Evolutionary conservation across 1,140 invertebrate genomes (phyloP).

Genomic region (Ceratosolen solmsi): DNA sequence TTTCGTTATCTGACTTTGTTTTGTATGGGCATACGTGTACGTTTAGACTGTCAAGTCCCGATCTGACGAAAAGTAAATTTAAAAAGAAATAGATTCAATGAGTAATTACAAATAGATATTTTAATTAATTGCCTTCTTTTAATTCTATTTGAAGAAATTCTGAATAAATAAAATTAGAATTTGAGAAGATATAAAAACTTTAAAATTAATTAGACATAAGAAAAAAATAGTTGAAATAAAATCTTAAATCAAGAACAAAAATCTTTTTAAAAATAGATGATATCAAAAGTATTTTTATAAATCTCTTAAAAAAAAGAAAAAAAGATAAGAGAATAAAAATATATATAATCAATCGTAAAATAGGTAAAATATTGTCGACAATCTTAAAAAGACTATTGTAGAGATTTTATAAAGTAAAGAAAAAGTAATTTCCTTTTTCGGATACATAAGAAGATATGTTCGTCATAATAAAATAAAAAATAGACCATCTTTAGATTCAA

Average conservation of each 20-base stretch:
- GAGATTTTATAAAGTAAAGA: neutral
- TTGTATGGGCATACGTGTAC: constrained; percentile 8
- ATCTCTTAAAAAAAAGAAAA: neutral
- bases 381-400: neutral
- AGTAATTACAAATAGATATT: neutral
- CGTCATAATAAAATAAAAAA: too few species aligned
- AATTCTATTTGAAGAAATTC: neutral
- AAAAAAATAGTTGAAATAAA: too few species aligned
- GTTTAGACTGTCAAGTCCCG: constrained; percentile 1
- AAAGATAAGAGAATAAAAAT: neutral
- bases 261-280: too few species aligned
- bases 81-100: neutral
- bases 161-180: too few species aligned
- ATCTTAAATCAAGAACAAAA: too few species aligned
- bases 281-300: neutral
- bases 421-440: constrained; percentile 14
- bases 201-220: too few species aligned
- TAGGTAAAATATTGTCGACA: neutral
- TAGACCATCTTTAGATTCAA: too few species aligned
- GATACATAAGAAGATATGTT: neutral
- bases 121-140: neutral
- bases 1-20: constrained; percentile 27
- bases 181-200: too few species aligned
- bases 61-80: neutral
- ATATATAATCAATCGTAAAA: neutral